phyloP scores from a whole-genome alignment of 1,140 invertebrate species.

The Drosophila watanabei region DNA sequence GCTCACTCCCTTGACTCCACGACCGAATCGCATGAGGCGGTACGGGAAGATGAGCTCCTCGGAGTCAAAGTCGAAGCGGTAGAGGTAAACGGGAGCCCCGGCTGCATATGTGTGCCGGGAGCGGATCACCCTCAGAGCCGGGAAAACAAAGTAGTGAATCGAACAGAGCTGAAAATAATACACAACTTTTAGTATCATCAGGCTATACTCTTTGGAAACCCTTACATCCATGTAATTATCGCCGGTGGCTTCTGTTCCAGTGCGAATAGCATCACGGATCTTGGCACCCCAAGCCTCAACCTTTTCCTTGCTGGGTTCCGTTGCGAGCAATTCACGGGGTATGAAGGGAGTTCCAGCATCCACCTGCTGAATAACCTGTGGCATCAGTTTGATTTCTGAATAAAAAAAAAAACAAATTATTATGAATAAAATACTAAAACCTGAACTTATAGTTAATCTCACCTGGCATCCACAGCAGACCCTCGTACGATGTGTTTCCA shows the following conservation, averaged over 20 bases:
- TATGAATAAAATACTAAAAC: background rate
- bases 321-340: slow-evolving; percentile 59
- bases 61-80: slow-evolving; percentile 86
- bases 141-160: slow-evolving; percentile 80
- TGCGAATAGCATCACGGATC: slow-evolving; percentile 64
- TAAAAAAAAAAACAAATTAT: background rate
- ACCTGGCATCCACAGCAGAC: slow-evolving; percentile 75
- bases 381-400: slow-evolving; percentile 61
- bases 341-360: slow-evolving; percentile 66
- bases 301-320: slow-evolving; percentile 39
- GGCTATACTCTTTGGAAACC: too few relatives aligned
- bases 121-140: slow-evolving; percentile 78
- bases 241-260: slow-evolving; percentile 55
- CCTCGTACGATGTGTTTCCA: slow-evolving; percentile 84
- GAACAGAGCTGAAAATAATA: slow-evolving; percentile 63
- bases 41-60: slow-evolving; percentile 70
- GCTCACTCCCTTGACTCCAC: slow-evolving; percentile 85
- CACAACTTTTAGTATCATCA: background rate
- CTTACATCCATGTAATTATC: slow-evolving; percentile 80
- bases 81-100: slow-evolving; percentile 85
- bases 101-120: slow-evolving; percentile 74
- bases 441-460: background rate
- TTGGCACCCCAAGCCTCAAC: slow-evolving; percentile 45
- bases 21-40: slow-evolving; percentile 83
- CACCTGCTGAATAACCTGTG: slow-evolving; percentile 51